phyloP scores from a whole-genome alignment of 2,797 vertebrate genomes.

The Petrocephalus schoutedeni region DNA sequence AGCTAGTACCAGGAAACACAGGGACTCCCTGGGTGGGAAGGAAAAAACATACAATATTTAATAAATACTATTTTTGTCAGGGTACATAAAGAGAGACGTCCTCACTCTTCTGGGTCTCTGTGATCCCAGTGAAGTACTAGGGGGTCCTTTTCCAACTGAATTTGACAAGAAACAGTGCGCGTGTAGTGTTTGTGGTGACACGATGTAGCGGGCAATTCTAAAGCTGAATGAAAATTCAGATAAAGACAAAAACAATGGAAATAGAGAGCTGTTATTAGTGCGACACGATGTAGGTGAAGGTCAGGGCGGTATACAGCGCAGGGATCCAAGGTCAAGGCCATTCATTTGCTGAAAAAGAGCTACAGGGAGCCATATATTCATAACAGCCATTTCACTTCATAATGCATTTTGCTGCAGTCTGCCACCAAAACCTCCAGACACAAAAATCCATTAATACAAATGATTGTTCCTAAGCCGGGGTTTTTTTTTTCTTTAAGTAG shows the following conservation, averaged over 20 bases:
- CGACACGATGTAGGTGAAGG: neutral
- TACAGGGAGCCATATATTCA: neutral
- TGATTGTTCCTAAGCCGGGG: neutral
- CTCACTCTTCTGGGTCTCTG: neutral
- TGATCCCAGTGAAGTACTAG: neutral
- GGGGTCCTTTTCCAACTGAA: neutral
- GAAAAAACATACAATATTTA: neutral
- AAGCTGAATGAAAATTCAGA: neutral
- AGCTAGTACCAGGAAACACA: neutral
- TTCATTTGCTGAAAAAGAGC: neutral
- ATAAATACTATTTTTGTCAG: neutral
- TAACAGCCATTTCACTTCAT: neutral
- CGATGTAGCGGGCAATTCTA: neutral
- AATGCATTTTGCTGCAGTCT: neutral
- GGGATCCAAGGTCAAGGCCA: neutral
- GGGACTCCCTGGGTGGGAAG: neutral
- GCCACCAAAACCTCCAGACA: neutral
- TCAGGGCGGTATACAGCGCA: neutral
- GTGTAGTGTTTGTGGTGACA: neutral
- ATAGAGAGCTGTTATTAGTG: neutral
- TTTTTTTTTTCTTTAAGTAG: neutral
- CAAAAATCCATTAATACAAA: neutral
- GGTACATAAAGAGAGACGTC: neutral
- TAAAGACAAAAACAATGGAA: neutral
- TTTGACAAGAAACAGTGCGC: neutral